A percentile compares a stretch with the other conserved stretches of the same genome.
These are phyloP conservation scores for Callionymus lyra DNA, from an alignment of 2,113 vertebrate species.

Conservation along the genomic window DNA sequence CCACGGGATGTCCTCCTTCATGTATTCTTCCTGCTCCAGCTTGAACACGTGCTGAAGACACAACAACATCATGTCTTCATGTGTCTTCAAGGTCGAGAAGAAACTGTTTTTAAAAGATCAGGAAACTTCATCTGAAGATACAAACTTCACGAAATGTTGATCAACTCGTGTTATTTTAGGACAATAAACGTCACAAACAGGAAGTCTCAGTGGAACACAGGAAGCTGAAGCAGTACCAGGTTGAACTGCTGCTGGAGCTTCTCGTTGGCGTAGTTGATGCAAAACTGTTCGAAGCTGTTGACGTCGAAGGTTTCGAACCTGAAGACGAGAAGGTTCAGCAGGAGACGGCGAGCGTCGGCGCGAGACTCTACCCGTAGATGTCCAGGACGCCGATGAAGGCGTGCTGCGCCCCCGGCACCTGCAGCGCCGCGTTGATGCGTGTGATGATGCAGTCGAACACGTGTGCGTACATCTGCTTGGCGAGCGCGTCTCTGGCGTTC, in stretches of 20 bases:
- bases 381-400: conserved; percentile 95
- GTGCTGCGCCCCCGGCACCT: conserved; percentile 80
- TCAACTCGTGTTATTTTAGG: not conserved
- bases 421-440: conserved; percentile 80
- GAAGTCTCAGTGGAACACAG: too few species aligned
- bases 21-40: conserved; percentile 96
- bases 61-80: too few species aligned
- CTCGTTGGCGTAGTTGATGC: conserved; percentile 98
- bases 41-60: conserved; percentile 88
- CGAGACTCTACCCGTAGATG: conserved; percentile 89
- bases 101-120: too few species aligned
- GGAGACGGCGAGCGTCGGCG: too few species aligned
- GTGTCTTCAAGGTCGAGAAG: too few species aligned
- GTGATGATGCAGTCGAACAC: conserved; percentile 85
- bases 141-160: accelerated
- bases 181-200: conserved; percentile 10
- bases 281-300: conserved; percentile 98
- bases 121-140: too few species aligned
- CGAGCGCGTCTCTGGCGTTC: conserved; percentile 83
- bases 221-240: too few species aligned
- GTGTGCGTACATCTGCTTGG: conserved; percentile 91
- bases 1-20: conserved; percentile 97
- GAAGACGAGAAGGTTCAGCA: conserved; percentile 22
- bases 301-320: conserved; percentile 97
- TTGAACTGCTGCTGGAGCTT: conserved; percentile 98